Evolutionary conservation across 2,888 invertebrate genomes (phyloP).

Genomic region (Apamea crenata): DNA sequence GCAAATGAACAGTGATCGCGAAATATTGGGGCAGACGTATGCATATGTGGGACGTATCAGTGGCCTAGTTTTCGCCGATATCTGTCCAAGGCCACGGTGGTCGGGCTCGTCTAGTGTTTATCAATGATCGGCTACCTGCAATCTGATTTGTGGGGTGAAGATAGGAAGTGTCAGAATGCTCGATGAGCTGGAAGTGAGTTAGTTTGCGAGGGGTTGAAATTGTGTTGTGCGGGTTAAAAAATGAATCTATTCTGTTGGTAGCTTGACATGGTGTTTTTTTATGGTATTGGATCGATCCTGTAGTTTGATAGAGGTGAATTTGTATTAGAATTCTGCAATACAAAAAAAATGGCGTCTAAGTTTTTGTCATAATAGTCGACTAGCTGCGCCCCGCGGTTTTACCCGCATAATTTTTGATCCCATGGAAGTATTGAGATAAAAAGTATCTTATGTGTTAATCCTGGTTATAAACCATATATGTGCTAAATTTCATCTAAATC

Average conservation of each 20-base stretch:
- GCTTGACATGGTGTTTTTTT: neutral
- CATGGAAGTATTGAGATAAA: too few species aligned
- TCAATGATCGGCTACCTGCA: constrained; percentile 66
- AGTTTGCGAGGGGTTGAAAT: constrained; percentile 13
- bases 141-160: constrained; percentile 65
- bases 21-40: constrained; percentile 66
- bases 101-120: constrained; percentile 56
- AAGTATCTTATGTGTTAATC: too few species aligned
- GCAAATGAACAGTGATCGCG: constrained; percentile 70
- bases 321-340: neutral
- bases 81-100: constrained; percentile 75
- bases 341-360: neutral
- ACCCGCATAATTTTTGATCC: too few species aligned
- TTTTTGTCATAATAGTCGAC: too few species aligned
- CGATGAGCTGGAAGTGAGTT: constrained; percentile 54
- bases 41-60: constrained; percentile 69
- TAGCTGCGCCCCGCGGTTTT: too few species aligned
- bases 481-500: too few species aligned
- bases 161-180: constrained; percentile 59
- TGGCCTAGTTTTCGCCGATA: constrained; percentile 79
- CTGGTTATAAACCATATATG: too few species aligned
- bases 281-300: neutral
- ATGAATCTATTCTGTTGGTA: constrained; percentile 1
- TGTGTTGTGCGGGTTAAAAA: constrained; percentile 24
- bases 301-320: neutral